phyloP scores from a whole-genome alignment of 2,888 invertebrate species.

The Tenthredo amoena region DNA sequence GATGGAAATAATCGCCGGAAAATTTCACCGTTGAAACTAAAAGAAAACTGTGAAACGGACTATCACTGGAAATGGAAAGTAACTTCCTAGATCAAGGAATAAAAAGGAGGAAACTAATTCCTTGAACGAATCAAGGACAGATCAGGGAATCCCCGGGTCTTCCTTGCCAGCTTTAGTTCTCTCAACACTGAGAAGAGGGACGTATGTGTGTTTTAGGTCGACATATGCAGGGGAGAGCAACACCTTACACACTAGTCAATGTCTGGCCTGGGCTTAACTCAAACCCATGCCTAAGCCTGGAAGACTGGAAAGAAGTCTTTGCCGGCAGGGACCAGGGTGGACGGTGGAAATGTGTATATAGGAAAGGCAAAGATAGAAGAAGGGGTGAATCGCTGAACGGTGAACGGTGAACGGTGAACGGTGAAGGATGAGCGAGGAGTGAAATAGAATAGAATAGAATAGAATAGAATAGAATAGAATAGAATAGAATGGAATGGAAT shows the following conservation, averaged over 20 bases:
- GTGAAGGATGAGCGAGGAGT: not conserved
- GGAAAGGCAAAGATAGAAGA: not conserved
- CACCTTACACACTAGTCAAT: not conserved
- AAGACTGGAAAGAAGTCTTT: conserved; percentile 12
- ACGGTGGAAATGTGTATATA: not conserved
- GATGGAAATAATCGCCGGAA: not conserved
- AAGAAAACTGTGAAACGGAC: not conserved
- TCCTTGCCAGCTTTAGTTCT: not conserved
- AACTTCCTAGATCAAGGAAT: not conserved
- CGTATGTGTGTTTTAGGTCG: not conserved
- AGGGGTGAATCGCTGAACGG: not conserved
- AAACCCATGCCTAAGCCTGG: not conserved
- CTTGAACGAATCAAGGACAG: conserved; percentile 7
- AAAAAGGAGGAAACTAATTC: not conserved
- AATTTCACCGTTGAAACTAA: not conserved
- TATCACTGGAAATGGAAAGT: not conserved
- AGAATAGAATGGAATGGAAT: not conserved
- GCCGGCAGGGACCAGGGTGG: not conserved
- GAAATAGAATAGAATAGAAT: conserved; percentile 16
- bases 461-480: conserved; percentile 15
- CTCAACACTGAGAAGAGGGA: not conserved
- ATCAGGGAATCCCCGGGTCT: not conserved
- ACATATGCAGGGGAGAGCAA: not conserved
- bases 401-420: not conserved
- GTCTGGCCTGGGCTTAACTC: conserved; percentile 23